These are phyloP conservation scores for Gallinago nigripennis DNA, from an alignment of 2,797 vertebrate genomes.

Conservation along the genomic window DNA sequence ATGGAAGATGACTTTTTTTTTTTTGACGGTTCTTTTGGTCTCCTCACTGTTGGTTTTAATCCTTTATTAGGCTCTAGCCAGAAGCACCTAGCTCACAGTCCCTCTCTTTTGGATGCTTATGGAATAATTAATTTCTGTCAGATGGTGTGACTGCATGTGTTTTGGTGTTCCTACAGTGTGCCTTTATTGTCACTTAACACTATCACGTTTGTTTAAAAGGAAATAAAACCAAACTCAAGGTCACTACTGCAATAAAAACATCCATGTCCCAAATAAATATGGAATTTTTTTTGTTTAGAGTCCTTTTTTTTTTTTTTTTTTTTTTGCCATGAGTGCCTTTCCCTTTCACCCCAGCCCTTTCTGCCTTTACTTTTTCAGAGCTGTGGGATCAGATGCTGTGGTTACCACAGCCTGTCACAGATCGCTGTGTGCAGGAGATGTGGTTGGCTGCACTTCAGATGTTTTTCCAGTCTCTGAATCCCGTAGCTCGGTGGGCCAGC, in stretches of 20 bases:
- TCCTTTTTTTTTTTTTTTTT: neutral
- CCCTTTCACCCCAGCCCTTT: neutral
- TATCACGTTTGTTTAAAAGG: neutral
- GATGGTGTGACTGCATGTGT: slow-evolving; percentile 41
- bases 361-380: neutral
- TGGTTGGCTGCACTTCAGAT: neutral
- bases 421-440: neutral
- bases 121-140: slow-evolving; percentile 53
- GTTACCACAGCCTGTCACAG: rapidly evolving
- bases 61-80: neutral
- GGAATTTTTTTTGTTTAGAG: neutral
- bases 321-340: neutral
- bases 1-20: neutral
- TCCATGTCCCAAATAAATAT: neutral
- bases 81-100: neutral
- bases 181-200: slow-evolving; percentile 25
- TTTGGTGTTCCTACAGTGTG: neutral
- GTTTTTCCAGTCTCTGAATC: neutral
- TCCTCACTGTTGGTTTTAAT: neutral
- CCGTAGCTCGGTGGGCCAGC: rapidly evolving
- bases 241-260: neutral
- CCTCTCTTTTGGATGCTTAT: slow-evolving; percentile 2
- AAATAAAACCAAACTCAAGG: neutral
- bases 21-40: neutral
- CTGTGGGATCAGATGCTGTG: neutral